Conservation (phyloP, 2,888 invertebrate genomes). For the Caenorhabditis virilis region DNA sequence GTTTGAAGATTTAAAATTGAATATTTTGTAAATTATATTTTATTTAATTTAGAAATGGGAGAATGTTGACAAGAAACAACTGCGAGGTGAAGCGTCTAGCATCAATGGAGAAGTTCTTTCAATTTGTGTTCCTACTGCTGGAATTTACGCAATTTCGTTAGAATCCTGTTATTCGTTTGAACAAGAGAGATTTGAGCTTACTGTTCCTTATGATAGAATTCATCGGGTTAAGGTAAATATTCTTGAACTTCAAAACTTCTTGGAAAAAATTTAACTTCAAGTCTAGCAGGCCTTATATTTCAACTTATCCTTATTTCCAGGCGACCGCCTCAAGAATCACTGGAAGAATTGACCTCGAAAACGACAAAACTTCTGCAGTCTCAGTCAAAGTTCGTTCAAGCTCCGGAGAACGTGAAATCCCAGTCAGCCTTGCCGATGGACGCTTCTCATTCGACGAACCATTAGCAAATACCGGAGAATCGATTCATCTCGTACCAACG, state of each 20-base stretch:
- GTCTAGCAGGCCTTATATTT: no score
- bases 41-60: slow-evolving; percentile 39
- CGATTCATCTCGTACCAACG: slow-evolving; percentile 29
- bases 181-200: slow-evolving; percentile 29
- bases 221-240: slow-evolving; percentile 10
- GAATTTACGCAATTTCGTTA: slow-evolving; percentile 36
- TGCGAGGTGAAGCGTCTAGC: slow-evolving; percentile 40
- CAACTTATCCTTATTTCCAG: no score
- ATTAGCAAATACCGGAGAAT: slow-evolving; percentile 25
- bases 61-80: slow-evolving; percentile 36
- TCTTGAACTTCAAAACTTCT: background rate
- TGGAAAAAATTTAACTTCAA: no score
- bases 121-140: slow-evolving; percentile 49
- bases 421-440: slow-evolving; percentile 28
- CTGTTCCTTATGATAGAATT: slow-evolving; percentile 37
- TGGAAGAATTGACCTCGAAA: slow-evolving; percentile 33
- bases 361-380: slow-evolving; percentile 20
- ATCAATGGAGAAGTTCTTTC: slow-evolving; percentile 39
- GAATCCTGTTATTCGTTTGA: slow-evolving; percentile 50
- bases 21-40: background rate
- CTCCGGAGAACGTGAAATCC: slow-evolving; percentile 42
- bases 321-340: slow-evolving; percentile 32
- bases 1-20: slow-evolving; percentile 3
- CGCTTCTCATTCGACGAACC: slow-evolving; percentile 47
- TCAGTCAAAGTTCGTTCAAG: slow-evolving; percentile 12